Conservation (phyloP, 2,113 vertebrate genomes). For the Thunnus maccoyii region DNA sequence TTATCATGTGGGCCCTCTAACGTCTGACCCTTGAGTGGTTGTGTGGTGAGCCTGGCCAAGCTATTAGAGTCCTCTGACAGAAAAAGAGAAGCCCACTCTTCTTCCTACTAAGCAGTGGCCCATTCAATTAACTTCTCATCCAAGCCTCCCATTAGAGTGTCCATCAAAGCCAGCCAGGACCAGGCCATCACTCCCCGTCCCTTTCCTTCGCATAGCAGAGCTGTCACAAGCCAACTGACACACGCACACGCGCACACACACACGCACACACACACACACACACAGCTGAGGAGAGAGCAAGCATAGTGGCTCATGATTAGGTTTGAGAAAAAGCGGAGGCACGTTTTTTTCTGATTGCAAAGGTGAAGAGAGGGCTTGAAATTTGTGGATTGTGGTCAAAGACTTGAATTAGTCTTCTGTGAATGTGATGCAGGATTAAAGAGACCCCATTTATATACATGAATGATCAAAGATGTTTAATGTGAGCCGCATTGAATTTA, state of each 20-base stretch:
- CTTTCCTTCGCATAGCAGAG: conserved; percentile 17
- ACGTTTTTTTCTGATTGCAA: not conserved
- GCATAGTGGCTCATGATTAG: conserved; percentile 45
- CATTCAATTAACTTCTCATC: conserved; percentile 71
- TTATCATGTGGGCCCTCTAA: not conserved
- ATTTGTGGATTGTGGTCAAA: conserved; percentile 59
- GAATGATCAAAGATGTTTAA: conserved; percentile 60
- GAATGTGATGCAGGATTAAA: conserved; percentile 56
- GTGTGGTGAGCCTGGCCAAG: conserved; percentile 33
- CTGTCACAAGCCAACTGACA: conserved; percentile 40
- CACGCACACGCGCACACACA: conserved; percentile 35
- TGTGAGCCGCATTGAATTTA: conserved; percentile 33
- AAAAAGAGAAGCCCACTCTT: conserved; percentile 47
- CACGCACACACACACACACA: conserved; percentile 23
- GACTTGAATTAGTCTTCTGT: conserved; percentile 58
- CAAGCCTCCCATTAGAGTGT: conserved; percentile 66
- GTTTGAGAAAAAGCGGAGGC: conserved; percentile 39
- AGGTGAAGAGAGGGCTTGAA: conserved; percentile 39
- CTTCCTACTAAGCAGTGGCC: conserved; percentile 45
- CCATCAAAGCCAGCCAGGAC: conserved; percentile 64
- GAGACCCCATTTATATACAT: conserved; percentile 55
- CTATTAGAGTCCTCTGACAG: conserved; percentile 62
- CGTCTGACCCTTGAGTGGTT: conserved; percentile 57
- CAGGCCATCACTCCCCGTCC: conserved; percentile 49
- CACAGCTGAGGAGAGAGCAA: not conserved